Conservation (phyloP, 2,888 invertebrate genomes). For the Lasioglossum malachurum region DNA sequence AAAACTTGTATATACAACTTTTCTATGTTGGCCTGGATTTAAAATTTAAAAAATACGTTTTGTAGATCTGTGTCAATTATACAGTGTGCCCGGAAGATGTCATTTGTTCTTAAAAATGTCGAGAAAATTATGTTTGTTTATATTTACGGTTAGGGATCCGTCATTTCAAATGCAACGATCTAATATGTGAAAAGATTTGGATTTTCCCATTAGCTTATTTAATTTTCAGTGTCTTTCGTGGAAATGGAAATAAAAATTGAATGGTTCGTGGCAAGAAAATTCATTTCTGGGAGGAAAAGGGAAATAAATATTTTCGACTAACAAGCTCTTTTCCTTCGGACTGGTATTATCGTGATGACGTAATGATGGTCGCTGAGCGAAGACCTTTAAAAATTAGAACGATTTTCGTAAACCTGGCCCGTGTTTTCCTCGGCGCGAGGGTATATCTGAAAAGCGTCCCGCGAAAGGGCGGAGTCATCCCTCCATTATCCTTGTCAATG, state of each 20-base stretch:
- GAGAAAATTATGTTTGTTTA: too few species aligned
- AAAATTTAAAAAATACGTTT: too few species aligned
- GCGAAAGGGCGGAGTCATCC: constrained; percentile 44
- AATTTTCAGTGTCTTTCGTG: background rate
- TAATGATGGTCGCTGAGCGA: constrained; percentile 21
- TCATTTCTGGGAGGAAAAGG: background rate
- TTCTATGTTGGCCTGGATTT: too few species aligned
- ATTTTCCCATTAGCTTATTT: background rate
- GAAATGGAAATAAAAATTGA: background rate
- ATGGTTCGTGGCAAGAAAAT: background rate
- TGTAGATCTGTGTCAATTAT: too few species aligned
- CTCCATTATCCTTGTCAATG: constrained; percentile 74
- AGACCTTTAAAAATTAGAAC: background rate
- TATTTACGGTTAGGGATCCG: too few species aligned
- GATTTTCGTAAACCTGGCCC: constrained; percentile 26
- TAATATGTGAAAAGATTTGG: too few species aligned
- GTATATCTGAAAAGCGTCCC: constrained; percentile 21
- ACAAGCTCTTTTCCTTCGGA: background rate
- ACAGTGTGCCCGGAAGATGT: too few species aligned
- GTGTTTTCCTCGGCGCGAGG: constrained; percentile 31
- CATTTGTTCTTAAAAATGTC: too few species aligned
- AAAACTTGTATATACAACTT: too few species aligned
- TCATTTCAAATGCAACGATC: too few species aligned
- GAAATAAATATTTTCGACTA: background rate
- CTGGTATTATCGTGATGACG: constrained; percentile 8